A percentile compares a stretch with the other conserved stretches of the same genome.
Conservation (phyloP, 2,113 vertebrate genomes). For the Notechis scutatus region DNA sequence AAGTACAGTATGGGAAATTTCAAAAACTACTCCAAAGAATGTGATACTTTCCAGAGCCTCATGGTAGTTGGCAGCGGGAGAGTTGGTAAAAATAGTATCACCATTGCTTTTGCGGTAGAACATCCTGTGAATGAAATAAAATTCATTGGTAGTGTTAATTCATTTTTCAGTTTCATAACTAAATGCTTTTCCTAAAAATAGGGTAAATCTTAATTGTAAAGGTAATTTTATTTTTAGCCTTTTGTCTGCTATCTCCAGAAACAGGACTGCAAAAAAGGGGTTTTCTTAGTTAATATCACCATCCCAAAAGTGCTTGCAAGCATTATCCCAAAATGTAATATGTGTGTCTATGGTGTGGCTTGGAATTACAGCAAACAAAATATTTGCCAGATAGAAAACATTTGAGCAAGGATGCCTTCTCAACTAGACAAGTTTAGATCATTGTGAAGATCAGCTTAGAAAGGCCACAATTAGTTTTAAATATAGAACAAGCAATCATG, state of each 20-base stretch:
- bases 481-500: background rate
- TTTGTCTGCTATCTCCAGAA: background rate
- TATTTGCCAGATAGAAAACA: background rate
- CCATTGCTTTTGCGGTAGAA: background rate
- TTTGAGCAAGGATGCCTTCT: background rate
- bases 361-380: constrained; percentile 3
- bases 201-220: background rate
- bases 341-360: background rate
- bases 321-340: constrained; percentile 12
- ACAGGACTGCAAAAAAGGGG: background rate
- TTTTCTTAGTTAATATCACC: background rate
- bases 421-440: background rate
- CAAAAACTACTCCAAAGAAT: background rate
- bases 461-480: background rate
- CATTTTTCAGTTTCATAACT: background rate
- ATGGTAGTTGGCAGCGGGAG: background rate
- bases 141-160: background rate
- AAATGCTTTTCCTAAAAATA: background rate
- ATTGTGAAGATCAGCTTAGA: background rate
- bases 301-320: constrained; percentile 15
- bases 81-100: background rate
- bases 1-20: background rate
- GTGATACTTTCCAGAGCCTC: background rate
- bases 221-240: background rate
- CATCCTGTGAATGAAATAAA: background rate